Conservation (phyloP, 2,113 vertebrate genomes). For the Aepyceros melampus region DNA sequence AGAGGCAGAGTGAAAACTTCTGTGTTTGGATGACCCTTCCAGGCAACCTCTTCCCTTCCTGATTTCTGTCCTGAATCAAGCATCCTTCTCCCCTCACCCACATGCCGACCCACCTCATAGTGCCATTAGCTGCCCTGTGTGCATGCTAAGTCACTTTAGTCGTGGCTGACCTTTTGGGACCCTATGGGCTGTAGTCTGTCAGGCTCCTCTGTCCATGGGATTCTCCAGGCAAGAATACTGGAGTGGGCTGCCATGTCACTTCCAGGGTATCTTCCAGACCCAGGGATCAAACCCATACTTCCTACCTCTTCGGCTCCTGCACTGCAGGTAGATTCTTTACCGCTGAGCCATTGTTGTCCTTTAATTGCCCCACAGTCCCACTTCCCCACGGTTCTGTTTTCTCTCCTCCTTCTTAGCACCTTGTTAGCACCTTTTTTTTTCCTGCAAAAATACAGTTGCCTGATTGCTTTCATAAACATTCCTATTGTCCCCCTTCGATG, state of each 20-base stretch:
- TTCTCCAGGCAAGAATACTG: not conserved
- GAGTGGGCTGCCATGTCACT: not conserved
- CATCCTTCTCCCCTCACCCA: not conserved
- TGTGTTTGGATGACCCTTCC: not conserved
- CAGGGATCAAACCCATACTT: not conserved
- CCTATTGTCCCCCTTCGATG: slow-evolving; percentile 28
- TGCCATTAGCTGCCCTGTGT: not conserved
- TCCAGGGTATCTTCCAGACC: not conserved
- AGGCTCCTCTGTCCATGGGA: not conserved
- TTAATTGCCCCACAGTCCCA: not conserved
- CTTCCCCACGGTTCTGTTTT: not conserved
- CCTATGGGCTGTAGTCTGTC: not conserved
- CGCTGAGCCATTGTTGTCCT: not conserved
- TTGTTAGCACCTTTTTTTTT: slow-evolving; percentile 12
- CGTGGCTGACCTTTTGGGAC: not conserved
- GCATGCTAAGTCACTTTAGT: not conserved
- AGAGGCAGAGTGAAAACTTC: not conserved
- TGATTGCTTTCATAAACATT: slow-evolving; percentile 53
- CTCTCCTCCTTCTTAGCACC: not conserved
- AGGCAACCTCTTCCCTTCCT: not conserved
- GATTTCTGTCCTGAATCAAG: not conserved
- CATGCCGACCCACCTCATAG: not conserved
- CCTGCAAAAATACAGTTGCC: slow-evolving; percentile 12
- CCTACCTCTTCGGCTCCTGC: not conserved
- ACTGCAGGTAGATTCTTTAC: not conserved